Conservation (phyloP, 1,140 invertebrate genomes). For the Drosophila willistoni region DNA sequence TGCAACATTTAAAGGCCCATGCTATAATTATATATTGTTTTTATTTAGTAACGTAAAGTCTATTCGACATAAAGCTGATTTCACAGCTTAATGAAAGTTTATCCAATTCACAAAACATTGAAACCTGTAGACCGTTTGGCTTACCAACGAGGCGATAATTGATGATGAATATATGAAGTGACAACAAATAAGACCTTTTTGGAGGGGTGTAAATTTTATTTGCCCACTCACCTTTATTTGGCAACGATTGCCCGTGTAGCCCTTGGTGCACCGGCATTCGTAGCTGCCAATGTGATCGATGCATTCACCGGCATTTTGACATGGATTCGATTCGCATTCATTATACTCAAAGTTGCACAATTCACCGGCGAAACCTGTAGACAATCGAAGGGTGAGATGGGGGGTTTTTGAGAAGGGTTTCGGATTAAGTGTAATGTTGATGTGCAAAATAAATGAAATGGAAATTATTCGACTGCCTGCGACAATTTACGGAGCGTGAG, state of each 20-base stretch:
- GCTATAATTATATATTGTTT: no score
- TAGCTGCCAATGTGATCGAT: conserved; percentile 90
- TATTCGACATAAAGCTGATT: neutral
- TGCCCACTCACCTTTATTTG: conserved; percentile 85
- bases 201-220: neutral
- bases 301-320: conserved; percentile 92
- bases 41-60: no score
- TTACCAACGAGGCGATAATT: neutral
- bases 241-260: conserved; percentile 90
- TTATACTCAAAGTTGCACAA: conserved; percentile 92
- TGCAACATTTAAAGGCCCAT: no score
- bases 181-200: neutral
- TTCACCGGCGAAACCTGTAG: conserved; percentile 88
- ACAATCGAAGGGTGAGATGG: neutral
- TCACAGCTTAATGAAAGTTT: neutral
- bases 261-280: conserved; percentile 90
- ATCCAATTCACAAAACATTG: neutral
- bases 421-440: conserved; percentile 60
- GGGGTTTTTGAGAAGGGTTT: neutral
- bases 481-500: conserved; percentile 29
- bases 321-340: conserved; percentile 95
- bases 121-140: neutral
- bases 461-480: conserved; percentile 61
- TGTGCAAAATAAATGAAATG: conserved; percentile 79
- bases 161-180: neutral